A percentile compares a stretch with the other conserved stretches of the same genome.
These are phyloP conservation scores for Myotis davidii DNA, from an alignment of 2,113 vertebrate species.

Conservation along the genomic window DNA sequence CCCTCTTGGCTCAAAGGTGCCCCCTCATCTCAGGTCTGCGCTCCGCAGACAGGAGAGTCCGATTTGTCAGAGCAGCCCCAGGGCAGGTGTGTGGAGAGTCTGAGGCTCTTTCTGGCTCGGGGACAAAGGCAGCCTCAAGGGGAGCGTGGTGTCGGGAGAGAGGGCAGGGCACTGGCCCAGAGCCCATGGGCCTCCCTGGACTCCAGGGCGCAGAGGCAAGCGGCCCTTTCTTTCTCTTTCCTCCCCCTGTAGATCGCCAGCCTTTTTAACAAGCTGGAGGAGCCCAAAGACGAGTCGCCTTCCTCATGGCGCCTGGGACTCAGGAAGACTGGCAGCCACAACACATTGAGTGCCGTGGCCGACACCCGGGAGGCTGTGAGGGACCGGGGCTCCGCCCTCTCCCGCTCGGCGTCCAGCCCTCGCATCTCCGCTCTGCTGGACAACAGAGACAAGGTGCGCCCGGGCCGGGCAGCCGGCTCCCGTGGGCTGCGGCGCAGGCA, in stretches of 20 bases:
- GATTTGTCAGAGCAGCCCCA: neutral
- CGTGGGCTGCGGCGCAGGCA: neutral
- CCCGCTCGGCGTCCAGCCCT: slow-evolving; percentile 86
- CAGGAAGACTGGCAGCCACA: slow-evolving; percentile 88
- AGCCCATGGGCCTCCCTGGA: neutral
- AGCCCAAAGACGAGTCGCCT: slow-evolving; percentile 87
- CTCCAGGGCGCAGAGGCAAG: neutral
- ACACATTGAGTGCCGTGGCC: slow-evolving; percentile 79
- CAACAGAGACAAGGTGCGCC: slow-evolving; percentile 85
- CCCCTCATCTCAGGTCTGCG: neutral
- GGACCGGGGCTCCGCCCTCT: slow-evolving; percentile 79
- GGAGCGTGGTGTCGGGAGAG: neutral
- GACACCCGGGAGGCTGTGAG: slow-evolving; percentile 77
- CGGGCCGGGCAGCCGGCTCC: neutral
- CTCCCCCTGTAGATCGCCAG: slow-evolving; percentile 74
- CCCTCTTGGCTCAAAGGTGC: neutral
- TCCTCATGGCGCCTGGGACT: slow-evolving; percentile 86
- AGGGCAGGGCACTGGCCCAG: neutral
- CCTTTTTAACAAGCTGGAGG: slow-evolving; percentile 83
- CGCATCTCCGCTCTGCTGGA: slow-evolving; percentile 85
- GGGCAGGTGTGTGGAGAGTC: neutral
- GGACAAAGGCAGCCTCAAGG: neutral
- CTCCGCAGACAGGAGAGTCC: neutral
- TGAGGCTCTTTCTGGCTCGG: neutral
- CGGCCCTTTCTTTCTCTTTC: too few relatives aligned